Evolutionary conservation across 1,140 invertebrate species (phyloP), one percentile per base, ranked within the genome.

Genomic region (silkworm (Bombyx mori)): DNA sequence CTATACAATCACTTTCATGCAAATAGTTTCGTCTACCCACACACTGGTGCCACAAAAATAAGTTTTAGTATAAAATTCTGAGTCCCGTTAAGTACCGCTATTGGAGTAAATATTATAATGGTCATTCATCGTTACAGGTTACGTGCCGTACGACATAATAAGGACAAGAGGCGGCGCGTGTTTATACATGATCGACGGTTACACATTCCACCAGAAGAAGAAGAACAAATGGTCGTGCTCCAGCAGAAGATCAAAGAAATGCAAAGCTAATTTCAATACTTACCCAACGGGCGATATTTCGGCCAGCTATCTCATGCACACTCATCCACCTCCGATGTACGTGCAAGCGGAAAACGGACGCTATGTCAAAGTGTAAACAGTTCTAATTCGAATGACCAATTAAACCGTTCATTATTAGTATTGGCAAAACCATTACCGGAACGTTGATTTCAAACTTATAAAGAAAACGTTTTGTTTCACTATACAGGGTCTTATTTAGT

Each of bases 311-410:
- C 50, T 51, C 9, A 6, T 26, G n/a, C 50, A 51, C 22, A 51
- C 26, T 51, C 50, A 51, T 35, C 50, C 50, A 7, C 50, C 50
- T 6, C 50, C 50, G 50, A 22, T 35, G 18, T 51, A 59, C 18
- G 54, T 54, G 42, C 22, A 54, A 35, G 26, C 26, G 26, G 26
- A 35, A 35, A 35, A 35, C 26, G 26, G 26, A 35, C 26, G 26
- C 26, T 35, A 35, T 35, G 26, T 35, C 26, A 35, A 35, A 35
- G 26, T 35, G 26, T 35, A 35, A 5, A 3, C 2, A 35, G 26
- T 1, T 35, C 4, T 35, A 35, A 35, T 35, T 5, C 26, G 26
- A 3, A 35, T 35, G 26, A 35, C 2, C 4, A 35, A 35, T 35
- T 35, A 35, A 35, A 35, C 26, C 26, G 26, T 35, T 35, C 2